Conservation (phyloP, 1,140 invertebrate genomes). For the Drosophila nasuta region DNA sequence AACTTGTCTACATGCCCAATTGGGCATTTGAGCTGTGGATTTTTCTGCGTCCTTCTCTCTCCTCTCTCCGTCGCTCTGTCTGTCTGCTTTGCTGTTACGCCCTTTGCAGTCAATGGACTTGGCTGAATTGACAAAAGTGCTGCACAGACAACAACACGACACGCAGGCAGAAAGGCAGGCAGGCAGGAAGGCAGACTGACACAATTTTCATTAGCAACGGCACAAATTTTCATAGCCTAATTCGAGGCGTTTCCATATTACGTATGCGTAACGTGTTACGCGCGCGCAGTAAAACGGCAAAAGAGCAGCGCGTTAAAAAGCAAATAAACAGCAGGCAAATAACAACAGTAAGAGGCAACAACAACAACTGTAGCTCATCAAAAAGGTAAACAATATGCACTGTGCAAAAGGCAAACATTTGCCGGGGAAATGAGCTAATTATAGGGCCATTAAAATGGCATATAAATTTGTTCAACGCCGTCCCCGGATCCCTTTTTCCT, state of each 20-base stretch:
- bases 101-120: background rate
- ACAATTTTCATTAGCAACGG: conserved; percentile 54
- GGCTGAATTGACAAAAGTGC: conserved; percentile 62
- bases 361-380: conserved; percentile 21
- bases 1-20: conserved; percentile 67
- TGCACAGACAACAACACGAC: conserved; percentile 22
- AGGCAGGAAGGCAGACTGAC: conserved; percentile 1
- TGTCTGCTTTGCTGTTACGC: background rate
- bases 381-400: conserved; percentile 39
- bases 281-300: conserved; percentile 60
- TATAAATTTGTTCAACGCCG: conserved; percentile 58
- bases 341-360: conserved; percentile 17
- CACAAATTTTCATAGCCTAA: conserved; percentile 65
- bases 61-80: background rate
- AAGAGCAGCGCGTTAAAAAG: conserved; percentile 55
- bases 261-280: conserved; percentile 68
- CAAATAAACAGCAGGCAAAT: conserved; percentile 24
- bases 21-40: conserved; percentile 54
- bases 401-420: conserved; percentile 49
- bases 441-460: conserved; percentile 66
- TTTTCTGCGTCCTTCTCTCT: too few species aligned
- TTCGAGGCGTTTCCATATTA: conserved; percentile 56
- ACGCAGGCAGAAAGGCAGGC: background rate
- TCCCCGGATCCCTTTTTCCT: too few species aligned
- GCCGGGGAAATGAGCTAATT: conserved; percentile 70